A percentile compares a stretch with the other conserved stretches of the same genome.
Evolutionary conservation across 2,797 vertebrate genomes (phyloP).

Genomic region (Pseudopleuronectes americanus): DNA sequence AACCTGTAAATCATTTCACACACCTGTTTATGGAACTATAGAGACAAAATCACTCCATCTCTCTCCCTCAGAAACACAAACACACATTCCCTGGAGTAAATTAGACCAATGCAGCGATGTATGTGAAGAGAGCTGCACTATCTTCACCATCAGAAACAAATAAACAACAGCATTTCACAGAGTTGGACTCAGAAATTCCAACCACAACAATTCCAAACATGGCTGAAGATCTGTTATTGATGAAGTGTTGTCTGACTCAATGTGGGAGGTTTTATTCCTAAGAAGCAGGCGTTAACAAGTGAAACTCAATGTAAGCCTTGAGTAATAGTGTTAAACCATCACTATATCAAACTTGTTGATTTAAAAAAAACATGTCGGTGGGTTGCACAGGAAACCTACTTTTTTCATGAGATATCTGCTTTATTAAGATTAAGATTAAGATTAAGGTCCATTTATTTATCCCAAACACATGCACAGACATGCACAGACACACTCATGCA

Average conservation of each 20-base stretch:
- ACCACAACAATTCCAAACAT: not conserved
- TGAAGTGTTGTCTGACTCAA: too few relatives aligned
- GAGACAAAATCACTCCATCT: not conserved
- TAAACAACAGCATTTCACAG: not conserved
- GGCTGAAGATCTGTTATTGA: too few relatives aligned
- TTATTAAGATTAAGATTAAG: too few relatives aligned
- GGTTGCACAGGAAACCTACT: conserved; percentile 15
- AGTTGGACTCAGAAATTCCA: not conserved
- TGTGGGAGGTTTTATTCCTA: too few relatives aligned
- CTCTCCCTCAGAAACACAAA: not conserved
- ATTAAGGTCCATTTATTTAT: too few relatives aligned
- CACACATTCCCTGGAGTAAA: not conserved
- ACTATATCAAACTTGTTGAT: too few relatives aligned
- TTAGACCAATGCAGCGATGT: conserved; percentile 1
- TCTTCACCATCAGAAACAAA: not conserved
- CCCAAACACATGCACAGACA: too few relatives aligned
- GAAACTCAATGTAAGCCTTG: too few relatives aligned
- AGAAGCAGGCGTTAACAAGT: too few relatives aligned
- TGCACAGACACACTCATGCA: too few relatives aligned
- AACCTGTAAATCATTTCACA: conserved; percentile 15
- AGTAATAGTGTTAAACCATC: too few relatives aligned
- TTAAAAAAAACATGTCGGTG: too few relatives aligned
- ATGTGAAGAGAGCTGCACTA: not conserved
- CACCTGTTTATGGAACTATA: not conserved
- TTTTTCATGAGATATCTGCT: conserved; percentile 8